Base-by-base conservation (phyloP, 2,888 invertebrate genomes). In the Eilema depressum region DNA sequence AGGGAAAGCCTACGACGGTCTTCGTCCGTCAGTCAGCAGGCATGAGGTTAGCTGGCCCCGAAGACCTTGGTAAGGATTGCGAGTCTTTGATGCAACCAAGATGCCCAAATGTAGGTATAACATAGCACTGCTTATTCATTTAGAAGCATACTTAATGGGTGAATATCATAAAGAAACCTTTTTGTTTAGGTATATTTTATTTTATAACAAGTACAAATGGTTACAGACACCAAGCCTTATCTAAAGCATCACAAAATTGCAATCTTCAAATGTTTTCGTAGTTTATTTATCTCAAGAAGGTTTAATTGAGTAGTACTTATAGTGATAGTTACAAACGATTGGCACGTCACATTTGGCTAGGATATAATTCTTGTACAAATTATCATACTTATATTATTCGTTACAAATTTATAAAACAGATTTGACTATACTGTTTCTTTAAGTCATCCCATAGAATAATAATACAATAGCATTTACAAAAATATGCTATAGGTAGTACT, bases 161-260 rank as follows among this genome's bases (percentile, higher is more conserved):
- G 20, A 41, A 37, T 37, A 37, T 37, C 0, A 17, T 14, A 63
- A 37, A n/a, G 1, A 33, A 61, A 12, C 20, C 1, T 2, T 37
- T n/a, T 60, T 5, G 7, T 3, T 63, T 1, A 17, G 10, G n/a
- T 37, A 25, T 30, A 63, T 75, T 70, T 62, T 70, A 56, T 73
- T 73, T 71, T 63, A 68, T 26, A 75, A 77, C 73, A 75, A 65
- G 69, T 78, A 78, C 70, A 83, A 80, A 78, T 66, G 47, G 67
- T 33, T 80, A 75, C 63, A 83, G 73, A 83, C 81, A 76, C 68
- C 47, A 80, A 80, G 80, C 74, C 65, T 25, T 65, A 59, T 56
- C 57, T 23, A 62, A 75, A 80, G 73, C 71, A 37, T 67, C 65
- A 68, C 41, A 53, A 60, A 68, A 71, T 37, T 60, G 25, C 63